phyloP scores from a whole-genome alignment of 2,113 vertebrate species.

The Ciconia boyciana region DNA sequence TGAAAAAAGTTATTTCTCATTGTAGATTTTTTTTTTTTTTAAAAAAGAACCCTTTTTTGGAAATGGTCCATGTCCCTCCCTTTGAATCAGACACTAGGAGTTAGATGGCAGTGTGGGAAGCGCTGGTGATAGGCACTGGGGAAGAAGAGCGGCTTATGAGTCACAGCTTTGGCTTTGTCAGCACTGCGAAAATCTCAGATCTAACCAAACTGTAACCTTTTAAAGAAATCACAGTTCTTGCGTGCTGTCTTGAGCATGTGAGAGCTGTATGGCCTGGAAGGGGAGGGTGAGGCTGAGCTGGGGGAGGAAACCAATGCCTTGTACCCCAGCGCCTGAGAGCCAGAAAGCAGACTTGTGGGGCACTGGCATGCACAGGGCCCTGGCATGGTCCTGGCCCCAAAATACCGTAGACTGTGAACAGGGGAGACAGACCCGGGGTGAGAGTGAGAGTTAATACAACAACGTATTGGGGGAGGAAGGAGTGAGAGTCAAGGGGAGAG shows the following conservation, averaged over 20 bases:
- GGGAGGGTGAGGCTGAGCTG: not conserved
- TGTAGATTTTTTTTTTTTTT: not conserved
- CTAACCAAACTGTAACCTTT: not conserved
- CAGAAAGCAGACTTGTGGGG: rapidly evolving
- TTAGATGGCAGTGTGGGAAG: not conserved
- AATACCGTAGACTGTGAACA: not conserved
- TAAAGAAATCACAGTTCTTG: not conserved
- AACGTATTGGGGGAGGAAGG: not conserved
- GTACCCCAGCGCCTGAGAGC: not conserved
- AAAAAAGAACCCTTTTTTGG: not conserved
- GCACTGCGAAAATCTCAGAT: not conserved
- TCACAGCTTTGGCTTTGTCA: not conserved
- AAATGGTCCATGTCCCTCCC: not conserved
- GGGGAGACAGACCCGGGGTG: rapidly evolving
- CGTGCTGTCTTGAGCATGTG: not conserved
- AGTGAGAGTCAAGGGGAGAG: not conserved
- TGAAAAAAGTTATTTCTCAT: not conserved
- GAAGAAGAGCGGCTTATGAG: not conserved
- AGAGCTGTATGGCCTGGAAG: not conserved
- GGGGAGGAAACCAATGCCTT: not conserved
- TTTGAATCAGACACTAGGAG: not conserved
- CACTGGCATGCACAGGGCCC: rapidly evolving
- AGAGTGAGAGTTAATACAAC: not conserved
- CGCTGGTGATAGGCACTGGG: not conserved
- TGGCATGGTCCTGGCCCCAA: not conserved